phyloP scores from a whole-genome alignment of 2,797 vertebrate species.

The Xenopus petersii region DNA sequence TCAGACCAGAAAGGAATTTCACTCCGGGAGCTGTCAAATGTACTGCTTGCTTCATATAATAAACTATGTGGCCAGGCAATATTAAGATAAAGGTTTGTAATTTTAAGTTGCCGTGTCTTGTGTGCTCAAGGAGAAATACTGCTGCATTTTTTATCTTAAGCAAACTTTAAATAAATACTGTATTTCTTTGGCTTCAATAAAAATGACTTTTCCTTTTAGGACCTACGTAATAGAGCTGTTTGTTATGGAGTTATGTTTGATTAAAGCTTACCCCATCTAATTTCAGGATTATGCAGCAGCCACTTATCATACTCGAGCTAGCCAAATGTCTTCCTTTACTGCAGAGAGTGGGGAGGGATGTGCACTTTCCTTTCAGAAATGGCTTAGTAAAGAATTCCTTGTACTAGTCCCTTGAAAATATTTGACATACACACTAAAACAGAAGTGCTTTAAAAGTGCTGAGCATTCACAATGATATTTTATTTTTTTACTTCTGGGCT shows the following conservation, averaged over 20 bases:
- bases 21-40: constrained; percentile 51
- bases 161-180: constrained; percentile 46
- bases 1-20: constrained; percentile 33
- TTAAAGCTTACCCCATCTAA: constrained; percentile 37
- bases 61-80: constrained; percentile 54
- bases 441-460: neutral
- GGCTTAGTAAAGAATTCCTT: neutral
- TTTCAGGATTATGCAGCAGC: constrained; percentile 30
- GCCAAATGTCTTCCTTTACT: constrained; percentile 21
- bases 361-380: constrained; percentile 6
- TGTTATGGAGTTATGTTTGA: constrained; percentile 53
- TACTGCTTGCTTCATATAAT: constrained; percentile 45
- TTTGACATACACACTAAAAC: neutral
- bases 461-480: neutral
- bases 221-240: constrained; percentile 50
- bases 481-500: neutral
- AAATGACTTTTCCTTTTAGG: constrained; percentile 40
- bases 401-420: neutral
- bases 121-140: constrained; percentile 48
- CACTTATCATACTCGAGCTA: constrained; percentile 27
- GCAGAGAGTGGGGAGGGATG: constrained; percentile 5
- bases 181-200: constrained; percentile 50
- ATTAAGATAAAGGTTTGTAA: constrained; percentile 47
- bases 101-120: constrained; percentile 32
- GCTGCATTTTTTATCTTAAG: constrained; percentile 47